A percentile compares a stretch with the other conserved stretches of the same genome.
These are phyloP conservation scores for Peromyscus polionotus DNA, from an alignment of 2,113 vertebrate species.

Conservation along the genomic window DNA sequence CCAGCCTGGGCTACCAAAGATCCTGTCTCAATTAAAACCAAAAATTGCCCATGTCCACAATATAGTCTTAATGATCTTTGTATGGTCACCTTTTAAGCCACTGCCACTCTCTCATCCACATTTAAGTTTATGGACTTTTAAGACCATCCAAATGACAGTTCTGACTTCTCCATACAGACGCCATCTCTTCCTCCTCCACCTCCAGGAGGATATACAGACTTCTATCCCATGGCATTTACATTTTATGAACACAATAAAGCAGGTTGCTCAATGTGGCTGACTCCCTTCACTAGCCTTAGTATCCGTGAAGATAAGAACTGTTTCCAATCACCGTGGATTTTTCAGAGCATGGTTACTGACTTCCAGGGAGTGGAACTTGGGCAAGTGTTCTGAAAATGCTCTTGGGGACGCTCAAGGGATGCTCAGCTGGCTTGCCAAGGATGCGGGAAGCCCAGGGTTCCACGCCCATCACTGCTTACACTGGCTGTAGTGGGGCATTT, in stretches of 20 bases:
- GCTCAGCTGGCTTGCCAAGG: background rate
- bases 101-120: background rate
- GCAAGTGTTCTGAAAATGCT: background rate
- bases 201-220: background rate
- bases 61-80: background rate
- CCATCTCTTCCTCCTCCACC: background rate
- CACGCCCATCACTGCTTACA: background rate
- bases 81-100: background rate
- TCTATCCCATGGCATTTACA: background rate
- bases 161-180: background rate
- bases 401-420: background rate
- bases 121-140: background rate
- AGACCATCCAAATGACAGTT: background rate
- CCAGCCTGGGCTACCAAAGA: background rate
- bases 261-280: background rate
- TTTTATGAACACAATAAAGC: background rate
- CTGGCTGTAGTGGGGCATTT: background rate
- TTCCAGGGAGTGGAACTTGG: background rate
- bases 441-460: background rate
- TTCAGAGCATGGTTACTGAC: slow-evolving; percentile 11
- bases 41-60: background rate
- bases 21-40: background rate
- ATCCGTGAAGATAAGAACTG: background rate
- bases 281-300: background rate
- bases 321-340: background rate